Evolutionary conservation across 92 coral and sea anemone species (phyloP).

Genomic region (Galaxea fascicularis): DNA sequence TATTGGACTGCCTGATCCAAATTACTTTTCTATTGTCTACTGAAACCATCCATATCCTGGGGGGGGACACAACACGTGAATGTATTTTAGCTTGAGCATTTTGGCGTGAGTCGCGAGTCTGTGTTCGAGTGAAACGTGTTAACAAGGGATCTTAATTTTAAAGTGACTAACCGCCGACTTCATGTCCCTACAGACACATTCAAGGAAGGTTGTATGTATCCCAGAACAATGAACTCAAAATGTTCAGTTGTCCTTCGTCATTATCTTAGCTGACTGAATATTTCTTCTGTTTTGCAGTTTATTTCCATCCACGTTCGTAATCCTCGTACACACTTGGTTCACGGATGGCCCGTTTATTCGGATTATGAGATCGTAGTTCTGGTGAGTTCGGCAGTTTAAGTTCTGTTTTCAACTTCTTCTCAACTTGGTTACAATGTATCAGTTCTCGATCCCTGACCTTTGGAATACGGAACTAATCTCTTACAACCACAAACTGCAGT

Average conservation of each 20-base stretch:
- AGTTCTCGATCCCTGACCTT: too few species aligned
- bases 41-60: too few species aligned
- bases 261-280: neutral
- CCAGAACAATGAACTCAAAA: neutral
- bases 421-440: too few species aligned
- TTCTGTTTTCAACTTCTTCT: neutral
- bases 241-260: neutral
- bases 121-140: too few species aligned
- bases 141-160: too few species aligned
- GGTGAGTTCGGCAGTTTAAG: constrained; percentile 37
- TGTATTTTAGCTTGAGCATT: too few species aligned
- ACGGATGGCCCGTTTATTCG: constrained; percentile 62
- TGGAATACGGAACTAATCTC: too few species aligned
- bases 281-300: constrained; percentile 23
- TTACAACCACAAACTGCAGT: too few species aligned
- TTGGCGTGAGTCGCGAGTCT: too few species aligned
- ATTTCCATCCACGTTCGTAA: constrained; percentile 64
- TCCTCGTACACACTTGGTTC: constrained; percentile 73
- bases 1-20: too few species aligned
- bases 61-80: too few species aligned
- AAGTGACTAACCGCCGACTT: neutral
- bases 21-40: too few species aligned
- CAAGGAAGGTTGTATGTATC: neutral
- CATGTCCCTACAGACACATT: neutral
- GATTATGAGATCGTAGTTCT: constrained; percentile 71